Evolutionary conservation across 2,888 invertebrate species (phyloP), one percentile per base, ranked within the genome.

Genomic region (Tortrix viridana): DNA sequence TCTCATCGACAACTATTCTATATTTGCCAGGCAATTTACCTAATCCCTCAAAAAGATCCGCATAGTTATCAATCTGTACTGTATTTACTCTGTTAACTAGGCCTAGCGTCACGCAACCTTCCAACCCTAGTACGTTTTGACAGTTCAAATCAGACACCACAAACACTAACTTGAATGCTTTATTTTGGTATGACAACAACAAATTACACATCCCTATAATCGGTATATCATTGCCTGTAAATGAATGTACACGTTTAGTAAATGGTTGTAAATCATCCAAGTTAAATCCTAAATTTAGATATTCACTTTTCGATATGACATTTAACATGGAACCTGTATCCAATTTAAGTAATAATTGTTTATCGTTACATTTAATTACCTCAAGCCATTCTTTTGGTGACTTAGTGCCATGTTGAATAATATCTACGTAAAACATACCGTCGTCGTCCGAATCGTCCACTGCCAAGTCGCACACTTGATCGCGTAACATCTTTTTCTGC

Each of bases 11-110:
- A 4, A 67, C 52, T 19, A 72, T 70, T 19, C 23, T 65, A 49
- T 71, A 63, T 58, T 66, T 47, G 4, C 69, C 70, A 0, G 70
- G 72, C 46, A 70, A 56, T 48, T 62, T 62, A 3, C 69, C 70
- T 20, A 71, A 43, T 2, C 71, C 73, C 20, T 70, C 6, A 67
- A 70, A 70, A 22, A 71, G 67, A 53, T 69, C 63, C 0, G 54
- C 26, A 55, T 69, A 71, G 1, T 59, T 46, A 47, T 56, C 48
- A 9, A 64, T 41, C n/a, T 53, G 16, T 9, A 58, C 12, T 1
- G 26, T 7, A 53, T 46, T n/a, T 14, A 63, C 32, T 7, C 47
- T 20, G 3, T 38, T 46, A 7, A 57, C 41, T 26, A 52, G 9
- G 12, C 57, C 53, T 18, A 57, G 16, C 14, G 12, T 9, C 1